A percentile compares a stretch with the other conserved stretches of the same genome.
Evolutionary conservation across 2,113 vertebrate species (phyloP).

Genomic region (Dasyurus viverrinus): DNA sequence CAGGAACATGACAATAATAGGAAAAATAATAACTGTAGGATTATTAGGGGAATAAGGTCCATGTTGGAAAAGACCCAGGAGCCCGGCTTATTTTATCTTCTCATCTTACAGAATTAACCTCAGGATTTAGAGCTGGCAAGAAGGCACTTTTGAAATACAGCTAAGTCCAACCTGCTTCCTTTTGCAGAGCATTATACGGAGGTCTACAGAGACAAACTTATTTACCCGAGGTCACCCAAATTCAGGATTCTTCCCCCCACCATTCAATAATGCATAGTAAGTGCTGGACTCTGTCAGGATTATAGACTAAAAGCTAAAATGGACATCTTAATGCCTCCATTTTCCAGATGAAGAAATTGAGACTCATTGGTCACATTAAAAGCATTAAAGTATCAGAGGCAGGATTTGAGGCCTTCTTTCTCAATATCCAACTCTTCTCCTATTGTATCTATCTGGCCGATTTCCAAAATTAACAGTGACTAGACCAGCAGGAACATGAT

Average conservation of each 20-base stretch:
- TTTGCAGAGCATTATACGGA: neutral
- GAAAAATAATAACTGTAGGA: neutral
- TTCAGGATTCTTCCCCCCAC: neutral
- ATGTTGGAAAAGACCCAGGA: neutral
- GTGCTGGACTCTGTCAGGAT: neutral
- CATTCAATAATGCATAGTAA: neutral
- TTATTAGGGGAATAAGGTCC: neutral
- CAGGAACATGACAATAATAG: neutral
- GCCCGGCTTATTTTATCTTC: neutral
- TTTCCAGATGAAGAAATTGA: neutral
- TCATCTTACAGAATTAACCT: neutral
- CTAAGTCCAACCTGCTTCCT: neutral
- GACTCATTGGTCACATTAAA: neutral
- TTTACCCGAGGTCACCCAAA: neutral
- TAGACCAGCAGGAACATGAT: neutral
- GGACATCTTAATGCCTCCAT: neutral
- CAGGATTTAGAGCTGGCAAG: neutral
- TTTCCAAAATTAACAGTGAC: neutral
- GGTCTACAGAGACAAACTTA: neutral
- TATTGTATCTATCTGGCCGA: neutral
- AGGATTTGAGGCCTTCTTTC: neutral
- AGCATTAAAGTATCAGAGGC: neutral
- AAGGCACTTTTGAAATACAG: neutral
- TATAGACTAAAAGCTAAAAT: neutral
- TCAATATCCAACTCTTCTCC: neutral